Evolutionary conservation across 2,113 vertebrate species (phyloP).

Genomic region (Coturnix japonica): DNA sequence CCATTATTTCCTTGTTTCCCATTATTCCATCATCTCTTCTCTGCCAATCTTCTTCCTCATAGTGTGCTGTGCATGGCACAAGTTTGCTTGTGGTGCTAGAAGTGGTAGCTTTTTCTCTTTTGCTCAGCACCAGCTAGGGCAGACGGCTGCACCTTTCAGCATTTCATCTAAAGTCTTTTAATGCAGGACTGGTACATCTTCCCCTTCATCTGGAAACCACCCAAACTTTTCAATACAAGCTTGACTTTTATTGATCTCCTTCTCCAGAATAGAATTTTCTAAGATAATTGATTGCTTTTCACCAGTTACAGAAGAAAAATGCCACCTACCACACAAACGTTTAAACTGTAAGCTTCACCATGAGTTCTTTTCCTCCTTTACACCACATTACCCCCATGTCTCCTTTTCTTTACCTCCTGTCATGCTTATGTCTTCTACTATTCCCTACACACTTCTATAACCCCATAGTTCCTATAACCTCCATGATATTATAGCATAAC

Average conservation of each 20-base stretch:
- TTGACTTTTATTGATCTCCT: background rate
- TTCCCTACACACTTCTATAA: background rate
- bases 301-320: background rate
- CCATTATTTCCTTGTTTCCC: background rate
- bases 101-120: background rate
- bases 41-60: background rate
- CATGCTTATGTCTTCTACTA: background rate
- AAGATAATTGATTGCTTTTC: background rate
- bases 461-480: background rate
- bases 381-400: background rate
- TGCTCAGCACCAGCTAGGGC: background rate
- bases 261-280: background rate
- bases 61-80: fast-evolving
- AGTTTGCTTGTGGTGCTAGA: background rate
- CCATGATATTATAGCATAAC: background rate
- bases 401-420: background rate
- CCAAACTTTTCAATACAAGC: background rate
- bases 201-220: background rate
- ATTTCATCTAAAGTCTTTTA: background rate
- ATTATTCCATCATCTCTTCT: background rate
- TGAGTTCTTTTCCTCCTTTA: background rate
- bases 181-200: background rate
- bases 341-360: background rate
- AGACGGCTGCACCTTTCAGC: background rate
- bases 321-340: background rate